These are phyloP conservation scores for Embiotoca jacksoni DNA, from an alignment of 2,113 vertebrate species.

Conservation along the genomic window DNA sequence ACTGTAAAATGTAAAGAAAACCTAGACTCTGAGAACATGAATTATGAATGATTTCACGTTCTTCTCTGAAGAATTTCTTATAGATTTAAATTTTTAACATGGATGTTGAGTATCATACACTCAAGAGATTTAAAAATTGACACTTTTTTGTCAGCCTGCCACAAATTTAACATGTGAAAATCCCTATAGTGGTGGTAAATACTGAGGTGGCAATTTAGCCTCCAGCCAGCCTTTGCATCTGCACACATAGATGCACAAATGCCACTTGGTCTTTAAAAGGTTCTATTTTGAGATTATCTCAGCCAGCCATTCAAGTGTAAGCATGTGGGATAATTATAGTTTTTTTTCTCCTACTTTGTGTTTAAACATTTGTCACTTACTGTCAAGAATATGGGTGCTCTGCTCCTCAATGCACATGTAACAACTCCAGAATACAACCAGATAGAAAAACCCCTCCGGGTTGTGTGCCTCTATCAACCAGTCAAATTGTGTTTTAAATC, in stretches of 20 bases:
- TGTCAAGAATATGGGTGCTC: not conserved
- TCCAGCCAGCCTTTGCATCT: not conserved
- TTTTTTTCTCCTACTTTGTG: not conserved
- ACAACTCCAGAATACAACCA: too few species aligned
- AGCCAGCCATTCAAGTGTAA: not conserved
- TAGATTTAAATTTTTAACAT: constrained; percentile 10
- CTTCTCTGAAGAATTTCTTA: constrained; percentile 18
- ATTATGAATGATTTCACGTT: constrained; percentile 18
- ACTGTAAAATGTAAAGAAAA: not conserved
- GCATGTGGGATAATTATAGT: not conserved
- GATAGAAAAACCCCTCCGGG: too few species aligned
- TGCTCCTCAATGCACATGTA: too few species aligned
- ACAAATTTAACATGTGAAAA: constrained; percentile 41
- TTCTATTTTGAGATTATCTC: constrained; percentile 20
- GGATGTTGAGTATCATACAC: constrained; percentile 18
- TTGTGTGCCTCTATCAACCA: too few species aligned
- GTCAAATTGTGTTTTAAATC: too few species aligned
- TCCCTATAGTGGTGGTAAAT: constrained; percentile 13
- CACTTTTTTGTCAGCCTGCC: constrained; percentile 3
- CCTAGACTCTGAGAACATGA: not conserved
- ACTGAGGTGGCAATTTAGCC: constrained; percentile 25
- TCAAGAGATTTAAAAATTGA: constrained; percentile 26
- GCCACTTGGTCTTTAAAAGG: not conserved
- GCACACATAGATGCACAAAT: not conserved
- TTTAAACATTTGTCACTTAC: not conserved